phyloP scores from a whole-genome alignment of 1,140 invertebrate species.

The Brachystomella parvula region DNA sequence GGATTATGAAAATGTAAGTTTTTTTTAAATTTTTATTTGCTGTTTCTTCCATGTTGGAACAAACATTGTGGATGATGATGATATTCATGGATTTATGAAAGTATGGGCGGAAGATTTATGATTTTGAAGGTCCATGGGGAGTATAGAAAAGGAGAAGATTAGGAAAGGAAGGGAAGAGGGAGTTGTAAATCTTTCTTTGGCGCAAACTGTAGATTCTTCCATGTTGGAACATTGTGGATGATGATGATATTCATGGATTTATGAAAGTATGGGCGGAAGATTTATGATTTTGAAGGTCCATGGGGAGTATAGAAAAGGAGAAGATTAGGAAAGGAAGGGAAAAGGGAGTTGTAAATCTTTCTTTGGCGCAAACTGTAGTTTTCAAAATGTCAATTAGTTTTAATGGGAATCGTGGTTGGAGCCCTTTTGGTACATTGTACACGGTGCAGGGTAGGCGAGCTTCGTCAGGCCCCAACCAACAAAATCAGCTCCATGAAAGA shows the following conservation, averaged over 20 bases:
- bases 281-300: background rate
- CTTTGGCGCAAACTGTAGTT: conserved; percentile 6
- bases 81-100: too few species aligned
- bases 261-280: too few species aligned
- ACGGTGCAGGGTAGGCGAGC: background rate
- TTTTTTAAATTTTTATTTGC: too few species aligned
- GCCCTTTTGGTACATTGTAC: background rate
- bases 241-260: too few species aligned
- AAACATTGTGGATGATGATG: too few species aligned
- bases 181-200: conserved; percentile 17
- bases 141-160: background rate
- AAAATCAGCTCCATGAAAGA: too few species aligned
- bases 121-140: too few species aligned
- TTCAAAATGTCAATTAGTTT: conserved; percentile 22
- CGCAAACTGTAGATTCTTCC: too few species aligned
- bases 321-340: conserved; percentile 11
- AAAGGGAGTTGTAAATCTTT: conserved; percentile 17
- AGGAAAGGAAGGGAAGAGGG: conserved; percentile 4
- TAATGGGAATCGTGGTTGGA: conserved; percentile 12
- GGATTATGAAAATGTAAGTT: conserved; percentile 83
- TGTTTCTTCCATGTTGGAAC: too few species aligned
- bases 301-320: background rate
- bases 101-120: too few species aligned
- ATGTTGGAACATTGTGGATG: too few species aligned
- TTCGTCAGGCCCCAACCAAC: too few species aligned